Base-by-base conservation (phyloP, 2,113 vertebrate genomes). In the Leptodactylus fuscus region DNA sequence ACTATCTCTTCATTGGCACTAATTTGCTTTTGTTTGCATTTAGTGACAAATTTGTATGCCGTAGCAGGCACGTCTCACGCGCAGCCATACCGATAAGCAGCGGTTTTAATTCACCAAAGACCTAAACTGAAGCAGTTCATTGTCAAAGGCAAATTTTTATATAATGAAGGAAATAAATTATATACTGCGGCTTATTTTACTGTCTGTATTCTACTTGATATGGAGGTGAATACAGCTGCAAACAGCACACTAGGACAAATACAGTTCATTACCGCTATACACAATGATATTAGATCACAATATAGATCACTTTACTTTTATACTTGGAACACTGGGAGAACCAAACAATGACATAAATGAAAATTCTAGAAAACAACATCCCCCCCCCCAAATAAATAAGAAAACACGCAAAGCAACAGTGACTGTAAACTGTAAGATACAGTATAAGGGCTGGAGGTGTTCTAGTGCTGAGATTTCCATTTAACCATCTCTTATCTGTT, bases 11-110 rank as follows among this genome's bases (percentile, higher is more conserved):
- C 36, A 73, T 73, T 41, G 70, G 70, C 70, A 44, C 70, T 73
- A 73, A 73, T 73, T 73, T 44, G 70, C 70, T 41, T 73, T 46
- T 73, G 70, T 73, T 73, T 73, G 70, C 70, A 46, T 73, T 73
- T 27, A 73, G 70, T 46, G 38, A 73, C 70, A 73, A 11, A 73
- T 41, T 46, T 73, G 32, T 69, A 44, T 27, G 70, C 38, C 22
- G 1, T 73, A 0, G 22, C 38, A n/a, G 38, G 36, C 22, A 73
- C 36, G 38, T 44, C 36, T n/a, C 70, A 44, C 5, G 38, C 20
- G 1, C 38, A 24, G 70, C 38, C 4, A 73, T 44, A 73, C 38
- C 24, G 38, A 73, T 73, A 73, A 73, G 70, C 46, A 73, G 36
- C 70, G 13, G 70, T 73, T 73, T 73, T 73, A 44, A 73, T 73